These are phyloP conservation scores for Calycopis cecrops DNA, from an alignment of 1,140 invertebrate genomes.

Conservation along the genomic window DNA sequence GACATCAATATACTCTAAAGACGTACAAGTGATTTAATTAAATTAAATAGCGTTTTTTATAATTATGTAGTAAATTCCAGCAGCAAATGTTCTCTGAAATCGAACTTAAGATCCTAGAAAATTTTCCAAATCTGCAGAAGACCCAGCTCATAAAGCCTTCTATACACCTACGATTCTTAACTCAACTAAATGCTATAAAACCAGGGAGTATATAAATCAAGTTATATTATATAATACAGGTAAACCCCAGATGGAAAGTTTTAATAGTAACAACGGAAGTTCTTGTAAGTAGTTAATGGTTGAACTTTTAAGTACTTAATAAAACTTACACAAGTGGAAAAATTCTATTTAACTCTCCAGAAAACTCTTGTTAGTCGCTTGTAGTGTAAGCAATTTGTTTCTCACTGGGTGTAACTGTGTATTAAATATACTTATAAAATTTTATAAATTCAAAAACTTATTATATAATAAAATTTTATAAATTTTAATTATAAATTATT, in stretches of 20 bases:
- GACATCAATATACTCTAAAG: too few species aligned
- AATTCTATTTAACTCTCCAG: slow-evolving; percentile 6
- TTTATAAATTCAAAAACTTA: background rate
- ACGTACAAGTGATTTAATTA: too few species aligned
- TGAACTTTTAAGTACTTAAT: slow-evolving; percentile 11
- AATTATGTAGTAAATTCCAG: too few species aligned
- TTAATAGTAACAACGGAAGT: slow-evolving; percentile 2
- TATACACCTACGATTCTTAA: too few species aligned
- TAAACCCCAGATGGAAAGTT: slow-evolving; percentile 6
- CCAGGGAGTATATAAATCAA: background rate
- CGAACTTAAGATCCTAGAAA: too few species aligned
- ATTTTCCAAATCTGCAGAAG: too few species aligned
- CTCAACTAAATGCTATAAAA: too few species aligned
- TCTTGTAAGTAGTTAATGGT: slow-evolving; percentile 7
- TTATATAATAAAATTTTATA: too few species aligned
- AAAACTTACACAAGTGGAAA: slow-evolving; percentile 7
- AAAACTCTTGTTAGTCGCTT: slow-evolving; percentile 6
- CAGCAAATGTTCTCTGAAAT: too few species aligned
- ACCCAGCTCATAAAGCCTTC: too few species aligned
- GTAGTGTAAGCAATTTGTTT: slow-evolving; percentile 2
- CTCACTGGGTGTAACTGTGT: background rate
- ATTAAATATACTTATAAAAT: background rate
- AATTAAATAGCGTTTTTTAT: too few species aligned
- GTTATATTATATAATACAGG: background rate
- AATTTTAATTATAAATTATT: too few species aligned